Evolutionary conservation across 2,797 vertebrate species (phyloP).

Genomic region (Parauchenoglanis ngamensis): DNA sequence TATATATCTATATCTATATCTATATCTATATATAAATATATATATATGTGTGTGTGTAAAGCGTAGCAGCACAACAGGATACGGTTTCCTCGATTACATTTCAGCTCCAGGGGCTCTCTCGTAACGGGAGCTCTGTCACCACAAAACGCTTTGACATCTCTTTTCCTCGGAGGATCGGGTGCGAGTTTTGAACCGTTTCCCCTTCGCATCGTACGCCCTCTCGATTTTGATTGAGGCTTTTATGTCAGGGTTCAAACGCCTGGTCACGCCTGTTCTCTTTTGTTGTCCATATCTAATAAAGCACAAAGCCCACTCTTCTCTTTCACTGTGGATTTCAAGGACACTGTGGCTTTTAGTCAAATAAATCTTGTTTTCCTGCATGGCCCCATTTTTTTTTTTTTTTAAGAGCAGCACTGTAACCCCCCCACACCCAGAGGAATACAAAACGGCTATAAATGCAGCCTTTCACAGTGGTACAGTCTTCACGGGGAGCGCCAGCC

Average conservation of each 20-base stretch:
- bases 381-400: constrained; percentile 21
- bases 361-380: constrained; percentile 58
- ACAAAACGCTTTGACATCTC: constrained; percentile 14
- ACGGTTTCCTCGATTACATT: constrained; percentile 38
- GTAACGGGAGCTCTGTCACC: constrained; percentile 34
- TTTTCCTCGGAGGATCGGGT: background rate
- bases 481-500: constrained; percentile 19
- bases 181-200: background rate
- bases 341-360: constrained; percentile 62
- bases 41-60: constrained; percentile 22
- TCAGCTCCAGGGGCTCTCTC: constrained; percentile 23
- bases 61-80: constrained; percentile 34
- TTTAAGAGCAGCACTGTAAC: constrained; percentile 51
- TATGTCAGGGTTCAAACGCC: constrained; percentile 35
- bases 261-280: constrained; percentile 47
- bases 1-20: background rate
- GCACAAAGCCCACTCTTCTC: constrained; percentile 53
- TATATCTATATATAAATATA: background rate
- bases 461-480: constrained; percentile 53
- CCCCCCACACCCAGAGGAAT: constrained; percentile 38
- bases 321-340: constrained; percentile 63
- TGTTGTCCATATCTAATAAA: constrained; percentile 63
- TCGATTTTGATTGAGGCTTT: constrained; percentile 34
- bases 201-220: background rate
- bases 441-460: constrained; percentile 54